Conservation (phyloP, 1,140 invertebrate species). For the Uloborus diversus region DNA sequence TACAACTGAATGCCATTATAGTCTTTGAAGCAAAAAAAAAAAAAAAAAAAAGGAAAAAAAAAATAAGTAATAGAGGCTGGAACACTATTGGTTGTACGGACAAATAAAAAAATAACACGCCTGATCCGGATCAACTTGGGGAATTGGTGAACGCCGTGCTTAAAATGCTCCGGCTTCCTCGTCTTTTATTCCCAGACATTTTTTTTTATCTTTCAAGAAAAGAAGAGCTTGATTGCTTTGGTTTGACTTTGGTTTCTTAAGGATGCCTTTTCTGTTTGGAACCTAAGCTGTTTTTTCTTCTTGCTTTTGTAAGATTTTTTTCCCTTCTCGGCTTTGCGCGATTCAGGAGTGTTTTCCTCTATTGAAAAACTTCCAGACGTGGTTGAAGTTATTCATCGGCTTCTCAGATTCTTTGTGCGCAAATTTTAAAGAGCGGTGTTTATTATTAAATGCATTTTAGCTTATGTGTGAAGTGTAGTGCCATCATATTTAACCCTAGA, state of each 20-base stretch:
- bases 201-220: background rate
- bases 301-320: background rate
- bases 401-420: background rate
- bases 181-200: background rate
- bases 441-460: background rate
- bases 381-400: background rate
- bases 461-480: no score
- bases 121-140: background rate
- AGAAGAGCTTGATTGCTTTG: constrained; percentile 4
- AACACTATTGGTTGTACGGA: no score
- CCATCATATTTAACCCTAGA: no score
- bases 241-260: background rate
- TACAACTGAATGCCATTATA: no score
- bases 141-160: background rate
- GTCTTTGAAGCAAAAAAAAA: no score
- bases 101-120: no score
- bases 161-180: background rate
- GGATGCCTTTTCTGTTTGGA: background rate
- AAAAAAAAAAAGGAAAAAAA: background rate
- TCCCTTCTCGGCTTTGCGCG: background rate
- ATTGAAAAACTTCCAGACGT: background rate
- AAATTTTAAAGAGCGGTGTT: background rate
- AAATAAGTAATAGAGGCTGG: background rate
- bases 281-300: background rate
- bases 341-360: background rate